Evolutionary conservation across 1,140 invertebrate species (phyloP).

Genomic region (Heliconius melpomene): DNA sequence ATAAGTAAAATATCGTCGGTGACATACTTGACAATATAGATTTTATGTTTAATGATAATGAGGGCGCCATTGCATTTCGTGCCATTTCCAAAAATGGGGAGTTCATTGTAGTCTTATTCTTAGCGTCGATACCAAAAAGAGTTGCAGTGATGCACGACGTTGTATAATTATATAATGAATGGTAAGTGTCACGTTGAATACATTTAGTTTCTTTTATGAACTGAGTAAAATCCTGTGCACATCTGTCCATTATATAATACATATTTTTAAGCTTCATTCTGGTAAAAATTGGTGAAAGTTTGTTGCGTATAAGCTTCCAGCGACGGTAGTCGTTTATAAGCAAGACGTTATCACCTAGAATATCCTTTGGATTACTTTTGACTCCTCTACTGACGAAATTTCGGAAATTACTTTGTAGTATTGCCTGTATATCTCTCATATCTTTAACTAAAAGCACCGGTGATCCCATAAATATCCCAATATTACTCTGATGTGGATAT

Average conservation of each 20-base stretch:
- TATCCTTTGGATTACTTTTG: conserved; percentile 56
- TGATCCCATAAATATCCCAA: conserved; percentile 31
- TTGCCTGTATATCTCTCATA: conserved; percentile 78
- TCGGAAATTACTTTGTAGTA: conserved; percentile 79
- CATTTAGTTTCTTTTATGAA: conserved; percentile 40
- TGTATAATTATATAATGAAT: conserved; percentile 45
- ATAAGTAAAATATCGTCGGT: conserved; percentile 37
- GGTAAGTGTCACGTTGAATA: conserved; percentile 37
- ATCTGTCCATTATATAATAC: conserved; percentile 66
- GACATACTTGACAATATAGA: conserved; percentile 36
- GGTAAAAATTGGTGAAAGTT: conserved; percentile 65
- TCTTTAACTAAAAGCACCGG: conserved; percentile 61
- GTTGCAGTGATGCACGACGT: conserved; percentile 46
- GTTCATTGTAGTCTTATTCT: conserved; percentile 48
- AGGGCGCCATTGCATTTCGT: conserved; percentile 30
- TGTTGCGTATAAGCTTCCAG: conserved; percentile 70
- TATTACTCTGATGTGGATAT: conserved; percentile 9
- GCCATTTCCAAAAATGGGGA: conserved; percentile 51
- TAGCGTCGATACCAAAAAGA: conserved; percentile 49
- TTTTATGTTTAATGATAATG: conserved; percentile 36
- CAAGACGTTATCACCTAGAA: conserved; percentile 61
- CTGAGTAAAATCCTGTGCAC: conserved; percentile 49
- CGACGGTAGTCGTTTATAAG: conserved; percentile 62
- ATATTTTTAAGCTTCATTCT: conserved; percentile 71
- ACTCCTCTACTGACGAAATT: conserved; percentile 68